Evolutionary conservation across 2,888 invertebrate genomes (phyloP), one percentile per base, ranked within the genome.

Genomic region (Ptycholaimellus sp.): DNA sequence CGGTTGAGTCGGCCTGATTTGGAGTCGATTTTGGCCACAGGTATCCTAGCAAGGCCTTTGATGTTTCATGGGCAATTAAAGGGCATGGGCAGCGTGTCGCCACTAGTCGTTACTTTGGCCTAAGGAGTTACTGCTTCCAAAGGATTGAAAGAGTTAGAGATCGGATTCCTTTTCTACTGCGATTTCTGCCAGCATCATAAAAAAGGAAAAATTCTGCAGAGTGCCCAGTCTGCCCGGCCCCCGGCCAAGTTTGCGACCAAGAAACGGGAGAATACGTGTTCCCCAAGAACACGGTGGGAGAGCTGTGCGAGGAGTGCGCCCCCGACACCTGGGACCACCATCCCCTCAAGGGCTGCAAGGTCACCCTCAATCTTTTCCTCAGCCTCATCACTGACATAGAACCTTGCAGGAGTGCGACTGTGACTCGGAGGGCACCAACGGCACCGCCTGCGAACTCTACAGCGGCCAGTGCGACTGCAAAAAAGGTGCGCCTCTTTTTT

Each of bases 381-480:
- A 21, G 7, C n/a, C 13, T 11, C 9, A 5, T 21, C 30, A 13
- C 49, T 59, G 58, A 14, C 13, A 27, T 22, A 38, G 9, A n/a
- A 16, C n/a, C 19, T 25, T 30, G 33, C 29, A 27, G 20, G 43
- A 45, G 9, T 56, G 56, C 59, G 74, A 74, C 51, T 96, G 96
- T 59, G 71, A 77, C 51, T 71, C 72, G 1, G 61, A 74, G 21
- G 96, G 96, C 3, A 79, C 83, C 0, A 71, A 73, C 30, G 70
- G 74, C 45, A 60, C 77, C 36, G 81, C 83, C 53, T 96, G 96
- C 58, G 77, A 93, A 55, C 65, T 77, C 1, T 64, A 72, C 33
- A 78, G 70, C 45, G 96, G 93, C 6, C 72, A 43, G 32, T 59
- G 57, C 44, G 62, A 62, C 74, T 77, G 42, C 23, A 33, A n/a